Conservation (phyloP, 2,888 invertebrate genomes). For the Napeogenes inachia region DNA sequence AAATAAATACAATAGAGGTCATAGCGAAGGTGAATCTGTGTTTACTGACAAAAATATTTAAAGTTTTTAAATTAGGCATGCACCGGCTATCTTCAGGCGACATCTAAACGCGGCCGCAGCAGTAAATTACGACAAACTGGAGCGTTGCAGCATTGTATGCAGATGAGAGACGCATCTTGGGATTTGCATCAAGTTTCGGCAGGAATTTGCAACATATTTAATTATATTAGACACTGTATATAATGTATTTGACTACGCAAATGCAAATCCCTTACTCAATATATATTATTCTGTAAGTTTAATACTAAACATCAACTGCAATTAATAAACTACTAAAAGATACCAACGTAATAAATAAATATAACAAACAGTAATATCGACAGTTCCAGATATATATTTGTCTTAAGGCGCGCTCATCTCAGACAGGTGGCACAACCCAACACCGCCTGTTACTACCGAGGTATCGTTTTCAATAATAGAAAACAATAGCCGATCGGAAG, state of each 20-base stretch:
- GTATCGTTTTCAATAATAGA: constrained; percentile 65
- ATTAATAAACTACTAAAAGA: too few species aligned
- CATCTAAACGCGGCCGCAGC: constrained; percentile 58
- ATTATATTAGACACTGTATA: constrained; percentile 32
- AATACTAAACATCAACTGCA: neutral
- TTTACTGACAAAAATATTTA: constrained; percentile 23
- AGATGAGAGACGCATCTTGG: constrained; percentile 53
- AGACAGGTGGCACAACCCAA: constrained; percentile 33
- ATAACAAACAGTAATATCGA: neutral
- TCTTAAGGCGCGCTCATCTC: constrained; percentile 26
- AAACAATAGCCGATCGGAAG: constrained; percentile 63
- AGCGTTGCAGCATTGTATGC: constrained; percentile 71
- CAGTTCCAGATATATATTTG: constrained; percentile 2
- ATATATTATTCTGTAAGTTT: neutral
- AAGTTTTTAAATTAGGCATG: constrained; percentile 64
- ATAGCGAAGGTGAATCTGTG: constrained; percentile 10
- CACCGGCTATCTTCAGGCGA: constrained; percentile 62
- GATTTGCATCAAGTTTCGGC: constrained; percentile 68
- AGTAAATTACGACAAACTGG: constrained; percentile 71
- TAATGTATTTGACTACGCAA: constrained; percentile 10
- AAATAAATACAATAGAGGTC: neutral
- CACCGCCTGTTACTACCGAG: constrained; percentile 21
- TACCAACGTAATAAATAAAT: neutral
- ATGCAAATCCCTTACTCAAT: neutral
- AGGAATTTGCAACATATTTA: constrained; percentile 54